phyloP scores from a whole-genome alignment of 2,113 vertebrate species.

The Calyptommatus sinebrachiatus region DNA sequence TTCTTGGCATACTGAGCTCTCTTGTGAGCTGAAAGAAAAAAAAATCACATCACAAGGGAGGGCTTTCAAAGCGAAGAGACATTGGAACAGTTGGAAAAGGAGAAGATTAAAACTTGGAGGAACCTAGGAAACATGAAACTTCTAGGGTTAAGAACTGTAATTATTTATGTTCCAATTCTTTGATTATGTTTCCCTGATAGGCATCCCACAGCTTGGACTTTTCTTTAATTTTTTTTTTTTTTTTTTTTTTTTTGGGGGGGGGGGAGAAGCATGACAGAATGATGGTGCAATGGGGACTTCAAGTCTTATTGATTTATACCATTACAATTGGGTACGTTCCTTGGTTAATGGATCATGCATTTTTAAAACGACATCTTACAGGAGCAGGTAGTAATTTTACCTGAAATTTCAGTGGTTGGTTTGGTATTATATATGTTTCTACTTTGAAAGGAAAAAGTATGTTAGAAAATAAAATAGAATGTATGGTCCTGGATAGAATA shows the following conservation, averaged over 20 bases:
- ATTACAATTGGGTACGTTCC: slow-evolving; percentile 29
- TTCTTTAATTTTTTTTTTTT: too few relatives aligned
- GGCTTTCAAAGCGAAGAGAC: neutral
- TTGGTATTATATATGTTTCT: neutral
- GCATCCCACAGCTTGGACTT: neutral
- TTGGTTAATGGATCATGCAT: slow-evolving; percentile 23
- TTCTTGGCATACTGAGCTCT: neutral
- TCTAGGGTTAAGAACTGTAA: slow-evolving; percentile 10
- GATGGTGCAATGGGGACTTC: slow-evolving; percentile 39
- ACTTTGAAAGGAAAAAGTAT: slow-evolving; percentile 1
- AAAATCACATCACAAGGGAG: neutral
- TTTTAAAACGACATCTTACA: slow-evolving; percentile 36
- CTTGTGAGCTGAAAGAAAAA: neutral
- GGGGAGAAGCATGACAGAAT: slow-evolving; percentile 40
- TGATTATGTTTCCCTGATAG: slow-evolving; percentile 39
- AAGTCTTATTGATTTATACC: slow-evolving; percentile 30
- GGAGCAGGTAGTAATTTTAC: slow-evolving; percentile 33
- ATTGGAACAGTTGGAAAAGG: neutral
- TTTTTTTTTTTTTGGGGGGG: too few relatives aligned
- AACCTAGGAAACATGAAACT: neutral
- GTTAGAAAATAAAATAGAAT: neutral
- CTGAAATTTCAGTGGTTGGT: slow-evolving; percentile 1
- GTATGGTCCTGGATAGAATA: fast-evolving
- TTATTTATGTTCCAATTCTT: slow-evolving; percentile 26
- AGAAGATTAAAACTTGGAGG: neutral